Percentiles rank a stretch among this genome's conserved stretches.
phyloP scores from a whole-genome alignment of 2,113 vertebrate genomes.

The Labeo catla region DNA sequence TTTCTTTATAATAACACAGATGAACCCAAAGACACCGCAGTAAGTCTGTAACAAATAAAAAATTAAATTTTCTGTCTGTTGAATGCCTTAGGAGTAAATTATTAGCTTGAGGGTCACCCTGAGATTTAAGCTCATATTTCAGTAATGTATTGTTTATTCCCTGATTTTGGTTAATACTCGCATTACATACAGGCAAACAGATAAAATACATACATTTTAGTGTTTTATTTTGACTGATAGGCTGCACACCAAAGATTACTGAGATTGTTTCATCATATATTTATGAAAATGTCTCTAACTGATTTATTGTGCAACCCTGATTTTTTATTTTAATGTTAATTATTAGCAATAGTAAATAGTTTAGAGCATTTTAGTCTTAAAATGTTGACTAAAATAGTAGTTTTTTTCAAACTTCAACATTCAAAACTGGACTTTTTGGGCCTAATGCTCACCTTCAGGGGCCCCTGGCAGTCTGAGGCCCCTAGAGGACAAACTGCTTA shows the following conservation, averaged over 20 bases:
- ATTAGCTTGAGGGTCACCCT: neutral
- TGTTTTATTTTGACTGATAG: neutral
- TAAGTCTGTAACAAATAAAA: neutral
- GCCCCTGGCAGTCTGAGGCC: neutral
- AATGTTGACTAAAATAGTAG: neutral
- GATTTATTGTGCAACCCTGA: no score
- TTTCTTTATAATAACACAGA: conserved; percentile 43
- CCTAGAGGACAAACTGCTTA: neutral
- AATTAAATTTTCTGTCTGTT: neutral
- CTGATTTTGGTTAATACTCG: neutral
- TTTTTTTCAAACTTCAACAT: neutral
- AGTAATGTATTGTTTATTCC: neutral
- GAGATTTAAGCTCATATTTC: neutral
- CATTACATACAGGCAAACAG: neutral
- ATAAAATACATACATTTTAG: neutral
- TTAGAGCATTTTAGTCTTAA: no score
- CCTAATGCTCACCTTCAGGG: neutral
- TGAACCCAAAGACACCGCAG: conserved; percentile 5
- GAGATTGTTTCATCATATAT: neutral
- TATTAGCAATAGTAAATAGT: neutral
- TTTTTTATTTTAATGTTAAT: neutral
- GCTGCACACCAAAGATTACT: no score
- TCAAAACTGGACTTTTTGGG: neutral
- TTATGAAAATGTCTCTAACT: neutral
- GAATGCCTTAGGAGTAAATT: neutral